Evolutionary conservation across 2,888 invertebrate genomes (phyloP), one percentile per base, ranked within the genome.

Genomic region (Calephelis perditalis): DNA sequence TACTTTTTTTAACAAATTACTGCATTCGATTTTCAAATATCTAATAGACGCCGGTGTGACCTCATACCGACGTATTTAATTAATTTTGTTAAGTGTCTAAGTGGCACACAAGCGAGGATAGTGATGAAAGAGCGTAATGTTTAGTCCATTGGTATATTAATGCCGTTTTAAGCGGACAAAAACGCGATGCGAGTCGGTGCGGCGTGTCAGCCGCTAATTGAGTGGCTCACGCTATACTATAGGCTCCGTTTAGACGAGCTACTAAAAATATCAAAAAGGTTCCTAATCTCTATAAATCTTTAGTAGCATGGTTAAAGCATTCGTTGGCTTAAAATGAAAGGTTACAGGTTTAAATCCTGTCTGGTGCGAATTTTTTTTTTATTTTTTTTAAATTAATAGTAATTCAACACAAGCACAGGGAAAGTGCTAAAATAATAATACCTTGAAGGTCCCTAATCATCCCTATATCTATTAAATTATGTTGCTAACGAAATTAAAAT

Each of bases 201-300:
- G 73, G 78, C 84, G 82, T 82, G 84, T 84, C 84, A 78, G 78
- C 69, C 72, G 71, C 82, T 89, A 88, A 89, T 89, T 86, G 88
- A 82, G 77, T 73, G 73, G 76, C 78, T 80, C 88, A 88, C 89
- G 88, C 87, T 77, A 86, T 83, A 67, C 79, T 74, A 74, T 76
- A 78, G 74, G 54, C 54, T 54, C 54, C 11, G n/a, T 73, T 75
- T 76, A 77, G 75, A 74, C 73, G 72, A 75, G 72, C 74, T 73
- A 77, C 73, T 71, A 74, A 40, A 40, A 40, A 26, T 26, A 26
- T 26, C 3, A 26, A 26, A 26, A 26, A 26, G 26, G 26, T 26
- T 26, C 26, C 26, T 26, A 26, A 26, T 26, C 26, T 26, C 26
- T 26, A 26, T 26, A 4, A 26, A 26, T 26, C 26, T 4, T 26